Evolutionary conservation across 1,140 invertebrate species (phyloP).

Genomic region (Pteromalus puparum): DNA sequence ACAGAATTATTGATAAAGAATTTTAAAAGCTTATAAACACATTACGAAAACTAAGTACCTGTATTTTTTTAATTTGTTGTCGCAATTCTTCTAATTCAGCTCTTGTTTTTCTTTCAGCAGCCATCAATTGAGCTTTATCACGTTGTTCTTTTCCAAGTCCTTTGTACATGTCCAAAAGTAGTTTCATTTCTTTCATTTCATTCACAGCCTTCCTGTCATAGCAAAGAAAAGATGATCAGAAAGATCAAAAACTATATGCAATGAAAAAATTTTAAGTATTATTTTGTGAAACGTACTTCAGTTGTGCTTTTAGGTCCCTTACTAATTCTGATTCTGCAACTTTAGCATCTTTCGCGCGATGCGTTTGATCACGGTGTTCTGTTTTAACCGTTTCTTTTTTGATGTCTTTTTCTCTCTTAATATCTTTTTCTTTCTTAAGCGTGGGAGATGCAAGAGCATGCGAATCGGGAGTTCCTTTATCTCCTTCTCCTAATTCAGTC

Average conservation of each 20-base stretch:
- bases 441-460: conserved; percentile 72
- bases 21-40: conserved; percentile 4
- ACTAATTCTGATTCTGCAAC: conserved; percentile 81
- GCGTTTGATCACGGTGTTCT: conserved; percentile 75
- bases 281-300: conserved; percentile 83
- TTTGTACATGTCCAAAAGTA: conserved; percentile 98
- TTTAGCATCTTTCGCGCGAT: conserved; percentile 79
- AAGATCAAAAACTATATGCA: neutral
- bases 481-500: conserved; percentile 71
- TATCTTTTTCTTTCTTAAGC: conserved; percentile 78
- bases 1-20: conserved; percentile 25
- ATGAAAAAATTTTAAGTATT: conserved; percentile 48
- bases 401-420: conserved; percentile 78
- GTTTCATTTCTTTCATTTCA: conserved; percentile 94
- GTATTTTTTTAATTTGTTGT: conserved; percentile 88
- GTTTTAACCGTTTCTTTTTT: conserved; percentile 79
- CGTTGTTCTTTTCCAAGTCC: conserved; percentile 96
- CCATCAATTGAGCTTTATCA: conserved; percentile 97
- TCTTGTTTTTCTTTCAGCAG: conserved; percentile 92
- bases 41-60: conserved; percentile 72
- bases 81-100: conserved; percentile 93
- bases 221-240: conserved; percentile 11
- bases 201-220: conserved; percentile 89
- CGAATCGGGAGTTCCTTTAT: conserved; percentile 70
- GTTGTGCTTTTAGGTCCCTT: conserved; percentile 91